Evolutionary conservation across 2,797 vertebrate species (phyloP).

Genomic region (Amniataba percoides): DNA sequence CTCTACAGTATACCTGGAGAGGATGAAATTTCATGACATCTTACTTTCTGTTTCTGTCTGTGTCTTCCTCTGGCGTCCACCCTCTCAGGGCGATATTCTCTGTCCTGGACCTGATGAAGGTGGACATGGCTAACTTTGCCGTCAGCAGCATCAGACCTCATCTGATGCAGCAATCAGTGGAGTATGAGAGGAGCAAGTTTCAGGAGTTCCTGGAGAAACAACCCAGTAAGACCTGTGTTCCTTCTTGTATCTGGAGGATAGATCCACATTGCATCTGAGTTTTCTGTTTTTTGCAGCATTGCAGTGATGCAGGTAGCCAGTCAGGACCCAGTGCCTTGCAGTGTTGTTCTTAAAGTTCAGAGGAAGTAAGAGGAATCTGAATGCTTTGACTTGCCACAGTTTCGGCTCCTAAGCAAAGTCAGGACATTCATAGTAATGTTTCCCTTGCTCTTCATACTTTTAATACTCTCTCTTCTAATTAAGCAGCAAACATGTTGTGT

Average conservation of each 20-base stretch:
- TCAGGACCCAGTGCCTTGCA: neutral
- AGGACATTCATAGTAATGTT: neutral
- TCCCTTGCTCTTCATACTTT: too few relatives aligned
- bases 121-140: constrained; percentile 98
- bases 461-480: neutral
- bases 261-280: neutral
- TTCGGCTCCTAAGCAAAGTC: neutral
- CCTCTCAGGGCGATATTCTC: constrained; percentile 92
- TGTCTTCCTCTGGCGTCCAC: neutral
- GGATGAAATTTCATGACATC: neutral
- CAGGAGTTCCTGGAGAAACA: constrained; percentile 95
- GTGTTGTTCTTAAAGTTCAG: neutral
- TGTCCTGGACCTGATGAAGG: constrained; percentile 96
- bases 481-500: neutral
- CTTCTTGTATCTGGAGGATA: neutral
- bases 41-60: neutral
- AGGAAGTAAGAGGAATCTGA: neutral
- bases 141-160: constrained; percentile 94
- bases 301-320: neutral
- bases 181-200: constrained; percentile 97
- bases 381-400: neutral
- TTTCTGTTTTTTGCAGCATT: neutral
- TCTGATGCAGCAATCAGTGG: constrained; percentile 96
- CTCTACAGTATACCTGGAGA: neutral
- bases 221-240: constrained; percentile 87